Percentiles rank a stretch among this genome's conserved stretches.
phyloP scores from a whole-genome alignment of 2,888 invertebrate species.

The Branchellion lobata region DNA sequence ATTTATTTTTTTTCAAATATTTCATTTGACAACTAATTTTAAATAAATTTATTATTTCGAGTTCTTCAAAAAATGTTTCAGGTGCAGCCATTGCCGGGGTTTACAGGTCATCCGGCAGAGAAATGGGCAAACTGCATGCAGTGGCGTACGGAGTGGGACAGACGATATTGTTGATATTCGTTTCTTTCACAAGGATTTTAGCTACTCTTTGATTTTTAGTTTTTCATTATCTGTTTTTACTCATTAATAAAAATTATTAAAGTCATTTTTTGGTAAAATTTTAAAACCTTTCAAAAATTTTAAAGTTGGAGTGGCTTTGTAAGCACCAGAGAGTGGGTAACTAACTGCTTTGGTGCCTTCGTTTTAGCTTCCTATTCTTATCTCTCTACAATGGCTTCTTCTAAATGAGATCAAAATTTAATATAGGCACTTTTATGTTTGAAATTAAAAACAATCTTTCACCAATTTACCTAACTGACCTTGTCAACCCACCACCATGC shows the following conservation, averaged over 20 bases:
- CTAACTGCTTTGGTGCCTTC: no score
- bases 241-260: neutral
- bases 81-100: constrained; percentile 92
- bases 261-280: neutral
- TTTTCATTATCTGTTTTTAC: constrained; percentile 3
- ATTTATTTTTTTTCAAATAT: neutral
- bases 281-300: neutral
- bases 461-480: no score
- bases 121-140: constrained; percentile 87
- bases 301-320: no score
- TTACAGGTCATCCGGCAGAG: constrained; percentile 82
- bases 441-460: no score
- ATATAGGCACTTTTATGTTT: no score
- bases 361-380: no score
- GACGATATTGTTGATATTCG: constrained; percentile 81
- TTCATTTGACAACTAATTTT: neutral
- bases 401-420: no score
- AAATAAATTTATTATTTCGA: neutral
- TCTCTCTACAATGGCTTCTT: no score
- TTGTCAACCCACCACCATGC: no score
- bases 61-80: constrained; percentile 48
- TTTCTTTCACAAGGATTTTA: constrained; percentile 87
- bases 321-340: no score
- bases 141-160: constrained; percentile 92
- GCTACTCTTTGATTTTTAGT: constrained; percentile 74